A percentile compares a stretch with the other conserved stretches of the same genome.
Evolutionary conservation across 2,113 vertebrate species (phyloP).

Genomic region (Bungarus multicinctus): DNA sequence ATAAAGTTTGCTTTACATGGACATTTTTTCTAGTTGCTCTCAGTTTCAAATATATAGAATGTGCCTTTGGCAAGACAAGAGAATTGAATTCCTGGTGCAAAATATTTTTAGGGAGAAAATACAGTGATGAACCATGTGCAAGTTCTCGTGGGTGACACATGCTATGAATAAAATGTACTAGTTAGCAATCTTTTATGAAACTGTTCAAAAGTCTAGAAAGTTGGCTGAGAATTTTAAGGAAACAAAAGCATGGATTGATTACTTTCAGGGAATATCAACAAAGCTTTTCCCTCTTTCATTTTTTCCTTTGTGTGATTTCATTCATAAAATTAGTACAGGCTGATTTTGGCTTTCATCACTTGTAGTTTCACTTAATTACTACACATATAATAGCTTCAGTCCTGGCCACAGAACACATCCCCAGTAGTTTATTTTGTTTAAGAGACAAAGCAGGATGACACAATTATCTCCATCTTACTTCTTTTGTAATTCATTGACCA

Average conservation of each 20-base stretch:
- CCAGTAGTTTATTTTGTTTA: not conserved
- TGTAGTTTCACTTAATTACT: slow-evolving; percentile 26
- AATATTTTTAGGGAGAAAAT: not conserved
- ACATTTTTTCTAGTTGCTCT: not conserved
- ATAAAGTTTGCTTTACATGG: not conserved
- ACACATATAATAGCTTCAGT: not conserved
- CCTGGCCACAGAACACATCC: not conserved
- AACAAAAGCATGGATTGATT: not conserved
- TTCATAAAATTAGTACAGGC: slow-evolving; percentile 36
- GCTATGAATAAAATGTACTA: slow-evolving; percentile 16
- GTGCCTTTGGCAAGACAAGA: not conserved
- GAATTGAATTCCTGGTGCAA: not conserved
- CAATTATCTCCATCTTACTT: not conserved
- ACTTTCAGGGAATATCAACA: slow-evolving; percentile 19
- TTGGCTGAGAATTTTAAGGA: slow-evolving; percentile 26
- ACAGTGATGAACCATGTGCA: not conserved
- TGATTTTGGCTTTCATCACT: slow-evolving; percentile 30
- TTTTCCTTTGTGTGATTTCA: slow-evolving; percentile 3
- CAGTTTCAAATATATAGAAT: not conserved
- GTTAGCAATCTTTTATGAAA: slow-evolving; percentile 35
- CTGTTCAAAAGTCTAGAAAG: slow-evolving; percentile 30
- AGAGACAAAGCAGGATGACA: not conserved
- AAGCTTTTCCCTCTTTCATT: slow-evolving; percentile 16
- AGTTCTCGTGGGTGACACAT: not conserved
- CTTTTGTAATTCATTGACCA: not conserved